These are phyloP conservation scores for Enteromius unitaeniatus DNA, from an alignment of 2,797 vertebrate species.

Conservation along the genomic window DNA sequence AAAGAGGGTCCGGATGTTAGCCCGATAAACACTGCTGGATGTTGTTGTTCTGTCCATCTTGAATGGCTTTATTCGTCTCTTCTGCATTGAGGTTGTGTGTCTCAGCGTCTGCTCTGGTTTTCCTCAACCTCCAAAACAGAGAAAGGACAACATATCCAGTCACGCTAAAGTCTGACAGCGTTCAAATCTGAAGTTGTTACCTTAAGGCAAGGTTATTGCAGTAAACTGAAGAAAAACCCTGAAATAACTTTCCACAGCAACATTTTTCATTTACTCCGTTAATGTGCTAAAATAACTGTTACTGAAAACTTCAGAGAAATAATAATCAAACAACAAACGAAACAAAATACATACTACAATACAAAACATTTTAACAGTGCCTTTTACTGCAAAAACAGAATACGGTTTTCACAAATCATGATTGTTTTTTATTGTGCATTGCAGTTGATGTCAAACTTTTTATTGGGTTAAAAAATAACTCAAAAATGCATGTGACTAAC, in stretches of 20 bases:
- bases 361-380: not conserved
- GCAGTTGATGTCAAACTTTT: too few species aligned
- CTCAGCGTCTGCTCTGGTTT: constrained; percentile 69
- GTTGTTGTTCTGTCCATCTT: constrained; percentile 84
- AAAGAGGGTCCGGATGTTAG: constrained; percentile 62
- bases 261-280: not conserved
- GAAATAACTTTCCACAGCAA: not conserved
- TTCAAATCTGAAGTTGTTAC: not conserved
- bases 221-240: not conserved
- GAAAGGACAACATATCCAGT: not conserved
- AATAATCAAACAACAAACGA: not conserved
- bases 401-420: too few species aligned
- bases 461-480: too few species aligned
- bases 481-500: too few species aligned
- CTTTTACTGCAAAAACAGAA: not conserved
- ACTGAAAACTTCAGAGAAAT: not conserved
- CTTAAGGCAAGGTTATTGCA: not conserved
- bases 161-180: not conserved
- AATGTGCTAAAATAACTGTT: not conserved
- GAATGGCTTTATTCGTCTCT: constrained; percentile 77
- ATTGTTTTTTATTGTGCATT: too few species aligned
- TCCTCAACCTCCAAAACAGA: constrained; percentile 77
- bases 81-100: constrained; percentile 68
- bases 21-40: constrained; percentile 73
- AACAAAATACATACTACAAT: not conserved